These are phyloP conservation scores for Xenopus laevis DNA, from an alignment of 2,113 vertebrate genomes.

Conservation along the genomic window DNA sequence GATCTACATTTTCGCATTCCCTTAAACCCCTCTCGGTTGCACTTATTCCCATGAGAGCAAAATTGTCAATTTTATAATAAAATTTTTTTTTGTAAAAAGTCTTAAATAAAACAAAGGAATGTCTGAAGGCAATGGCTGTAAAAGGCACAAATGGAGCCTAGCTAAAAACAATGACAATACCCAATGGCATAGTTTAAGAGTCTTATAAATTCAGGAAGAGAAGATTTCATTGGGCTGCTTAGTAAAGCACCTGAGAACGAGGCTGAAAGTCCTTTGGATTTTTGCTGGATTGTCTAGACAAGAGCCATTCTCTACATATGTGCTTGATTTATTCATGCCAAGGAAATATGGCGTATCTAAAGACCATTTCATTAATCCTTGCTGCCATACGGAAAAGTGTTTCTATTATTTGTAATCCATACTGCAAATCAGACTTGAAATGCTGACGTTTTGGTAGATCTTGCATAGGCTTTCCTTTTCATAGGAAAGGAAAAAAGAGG, in stretches of 20 bases:
- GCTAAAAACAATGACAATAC: background rate
- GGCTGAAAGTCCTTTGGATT: constrained; percentile 57
- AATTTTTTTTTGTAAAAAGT: no score
- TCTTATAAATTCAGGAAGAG: constrained; percentile 42
- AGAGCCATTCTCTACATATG: background rate
- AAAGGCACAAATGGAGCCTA: constrained; percentile 18
- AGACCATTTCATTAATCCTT: constrained; percentile 55
- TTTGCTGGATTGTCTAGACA: constrained; percentile 63
- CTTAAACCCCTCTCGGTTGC: constrained; percentile 69
- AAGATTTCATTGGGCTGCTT: constrained; percentile 55
- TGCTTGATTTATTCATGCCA: background rate
- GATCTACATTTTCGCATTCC: constrained; percentile 67
- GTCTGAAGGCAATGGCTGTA: constrained; percentile 63
- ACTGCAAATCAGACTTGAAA: background rate
- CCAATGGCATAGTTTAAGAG: constrained; percentile 53
- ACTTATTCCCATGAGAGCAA: constrained; percentile 77
- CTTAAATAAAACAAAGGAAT: constrained; percentile 61
- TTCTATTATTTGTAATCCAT: constrained; percentile 51
- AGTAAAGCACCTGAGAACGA: constrained; percentile 74
- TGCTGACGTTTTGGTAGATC: background rate
- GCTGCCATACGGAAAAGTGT: constrained; percentile 57
- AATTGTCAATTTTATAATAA: constrained; percentile 58
- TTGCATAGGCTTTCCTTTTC: constrained; percentile 46
- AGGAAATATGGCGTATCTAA: constrained; percentile 55
- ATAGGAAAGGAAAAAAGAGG: constrained; percentile 50